phyloP scores from a whole-genome alignment of 35 echinoderm and acorn worm genomes.

The Ophioderma brevispina region DNA sequence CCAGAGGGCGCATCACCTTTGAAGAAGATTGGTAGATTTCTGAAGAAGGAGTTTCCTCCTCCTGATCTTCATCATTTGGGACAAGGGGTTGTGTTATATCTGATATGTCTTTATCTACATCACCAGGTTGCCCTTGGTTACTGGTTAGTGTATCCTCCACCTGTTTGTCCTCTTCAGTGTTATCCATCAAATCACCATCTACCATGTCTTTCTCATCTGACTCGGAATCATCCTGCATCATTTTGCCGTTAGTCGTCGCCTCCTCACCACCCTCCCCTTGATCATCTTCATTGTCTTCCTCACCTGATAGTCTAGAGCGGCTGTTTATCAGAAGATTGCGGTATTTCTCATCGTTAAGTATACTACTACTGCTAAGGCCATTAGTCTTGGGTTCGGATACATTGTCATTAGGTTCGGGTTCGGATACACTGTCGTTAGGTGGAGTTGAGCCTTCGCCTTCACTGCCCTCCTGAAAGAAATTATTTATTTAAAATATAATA shows the following conservation, averaged over 20 bases:
- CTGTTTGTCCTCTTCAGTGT: neutral
- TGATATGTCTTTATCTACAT: conserved; percentile 1
- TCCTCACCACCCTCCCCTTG: neutral
- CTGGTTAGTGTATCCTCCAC: neutral
- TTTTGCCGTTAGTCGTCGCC: neutral
- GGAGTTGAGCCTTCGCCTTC: neutral
- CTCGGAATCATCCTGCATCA: neutral
- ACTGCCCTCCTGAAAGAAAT: neutral
- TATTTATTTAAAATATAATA: too few relatives aligned
- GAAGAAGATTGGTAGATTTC: neutral
- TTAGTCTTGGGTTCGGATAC: conserved; percentile 58
- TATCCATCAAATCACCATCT: neutral
- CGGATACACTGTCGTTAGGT: conserved; percentile 9
- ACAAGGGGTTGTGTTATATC: neutral
- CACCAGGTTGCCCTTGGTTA: neutral
- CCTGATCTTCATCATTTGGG: neutral
- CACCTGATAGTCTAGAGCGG: conserved; percentile 28
- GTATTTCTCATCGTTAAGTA: conserved; percentile 65
- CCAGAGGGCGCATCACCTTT: neutral
- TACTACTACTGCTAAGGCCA: conserved; percentile 24
- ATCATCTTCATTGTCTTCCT: conserved; percentile 4
- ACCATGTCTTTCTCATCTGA: neutral
- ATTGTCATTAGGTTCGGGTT: too few relatives aligned
- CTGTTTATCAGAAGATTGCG: conserved; percentile 39
- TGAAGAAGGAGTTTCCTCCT: neutral